phyloP scores from a whole-genome alignment of 2,113 vertebrate genomes.

The Rynchops niger region DNA sequence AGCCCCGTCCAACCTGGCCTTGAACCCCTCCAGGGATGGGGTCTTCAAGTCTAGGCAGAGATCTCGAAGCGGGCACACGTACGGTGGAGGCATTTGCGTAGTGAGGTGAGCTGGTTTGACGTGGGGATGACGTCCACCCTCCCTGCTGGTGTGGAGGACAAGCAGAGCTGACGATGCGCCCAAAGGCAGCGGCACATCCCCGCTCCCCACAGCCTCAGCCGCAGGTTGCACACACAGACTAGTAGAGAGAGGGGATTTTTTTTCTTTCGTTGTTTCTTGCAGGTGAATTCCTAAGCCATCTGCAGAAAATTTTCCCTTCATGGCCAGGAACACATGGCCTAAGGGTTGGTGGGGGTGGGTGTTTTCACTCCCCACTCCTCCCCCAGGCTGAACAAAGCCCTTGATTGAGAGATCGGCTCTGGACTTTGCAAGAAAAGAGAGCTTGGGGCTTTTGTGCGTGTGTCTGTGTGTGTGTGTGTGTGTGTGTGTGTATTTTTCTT shows the following conservation, averaged over 20 bases:
- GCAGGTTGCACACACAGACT: not conserved
- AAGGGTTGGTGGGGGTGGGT: not conserved
- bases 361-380: slow-evolving; percentile 14
- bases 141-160: not conserved
- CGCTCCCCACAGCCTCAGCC: not conserved
- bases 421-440: slow-evolving; percentile 49
- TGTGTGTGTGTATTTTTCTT: slow-evolving; percentile 40
- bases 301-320: slow-evolving; percentile 51
- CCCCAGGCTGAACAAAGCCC: slow-evolving; percentile 44
- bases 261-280: slow-evolving; percentile 28
- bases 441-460: not conserved
- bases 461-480: not conserved
- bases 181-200: not conserved
- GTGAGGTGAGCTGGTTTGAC: not conserved
- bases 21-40: not conserved
- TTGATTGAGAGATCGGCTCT: slow-evolving; percentile 58
- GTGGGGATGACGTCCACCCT: not conserved
- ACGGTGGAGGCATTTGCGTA: accelerated
- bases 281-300: slow-evolving; percentile 75
- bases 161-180: not conserved
- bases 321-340: not conserved
- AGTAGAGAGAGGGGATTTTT: not conserved
- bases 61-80: not conserved
- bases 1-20: not conserved
- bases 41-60: not conserved